A percentile compares a stretch with the other conserved stretches of the same genome.
Conservation (phyloP, 2,113 vertebrate species). For the Neoarius graeffei region DNA sequence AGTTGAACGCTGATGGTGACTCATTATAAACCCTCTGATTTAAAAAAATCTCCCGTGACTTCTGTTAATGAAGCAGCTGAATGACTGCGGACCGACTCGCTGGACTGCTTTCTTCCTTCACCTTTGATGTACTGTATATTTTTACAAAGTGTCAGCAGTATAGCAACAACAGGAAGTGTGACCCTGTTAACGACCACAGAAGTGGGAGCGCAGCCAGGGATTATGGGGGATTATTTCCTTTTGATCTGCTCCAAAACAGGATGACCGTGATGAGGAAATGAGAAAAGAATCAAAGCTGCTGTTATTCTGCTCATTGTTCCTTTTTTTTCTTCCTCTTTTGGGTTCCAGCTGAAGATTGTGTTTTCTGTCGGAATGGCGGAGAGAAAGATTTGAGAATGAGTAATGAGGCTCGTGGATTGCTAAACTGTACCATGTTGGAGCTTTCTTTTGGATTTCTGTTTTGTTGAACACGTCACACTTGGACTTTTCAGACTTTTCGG, state of each 20-base stretch:
- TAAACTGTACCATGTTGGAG: background rate
- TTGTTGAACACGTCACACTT: background rate
- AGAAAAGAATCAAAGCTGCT: constrained; percentile 26
- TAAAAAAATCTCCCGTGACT: too few relatives aligned
- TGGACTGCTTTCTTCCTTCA: too few relatives aligned
- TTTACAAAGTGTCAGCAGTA: background rate
- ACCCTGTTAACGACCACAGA: constrained; percentile 41
- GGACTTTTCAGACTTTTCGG: background rate
- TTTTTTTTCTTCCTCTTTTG: background rate
- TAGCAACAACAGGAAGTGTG: constrained; percentile 37
- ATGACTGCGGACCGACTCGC: too few relatives aligned
- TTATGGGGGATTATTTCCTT: constrained; percentile 58
- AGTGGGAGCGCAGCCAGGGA: constrained; percentile 46
- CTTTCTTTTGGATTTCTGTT: background rate
- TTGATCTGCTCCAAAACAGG: constrained; percentile 51
- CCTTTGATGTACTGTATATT: background rate
- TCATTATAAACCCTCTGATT: background rate
- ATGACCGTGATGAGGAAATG: constrained; percentile 33
- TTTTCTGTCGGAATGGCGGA: background rate
- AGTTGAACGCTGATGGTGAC: background rate
- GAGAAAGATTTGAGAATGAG: background rate
- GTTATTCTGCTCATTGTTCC: background rate
- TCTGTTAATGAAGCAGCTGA: too few relatives aligned
- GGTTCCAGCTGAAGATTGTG: background rate
- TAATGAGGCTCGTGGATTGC: background rate